Percentiles rank a stretch among this genome's conserved stretches.
Conservation (phyloP, 2,113 vertebrate genomes). For the Taurulus bubalis region DNA sequence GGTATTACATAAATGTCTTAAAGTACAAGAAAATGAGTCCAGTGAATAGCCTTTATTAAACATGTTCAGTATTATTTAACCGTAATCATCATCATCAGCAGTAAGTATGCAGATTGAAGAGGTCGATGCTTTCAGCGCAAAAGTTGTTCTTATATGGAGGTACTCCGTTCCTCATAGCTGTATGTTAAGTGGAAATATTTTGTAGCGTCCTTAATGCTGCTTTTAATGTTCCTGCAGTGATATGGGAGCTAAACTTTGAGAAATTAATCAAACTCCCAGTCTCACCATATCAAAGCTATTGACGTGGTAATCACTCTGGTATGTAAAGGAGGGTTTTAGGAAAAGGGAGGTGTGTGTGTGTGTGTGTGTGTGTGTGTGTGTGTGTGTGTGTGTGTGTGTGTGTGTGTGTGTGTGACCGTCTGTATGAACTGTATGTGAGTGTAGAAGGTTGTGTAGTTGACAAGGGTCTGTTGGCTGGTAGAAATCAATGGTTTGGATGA, state of each 20-base stretch:
- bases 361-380: slow-evolving; percentile 25
- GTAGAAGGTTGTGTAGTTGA: slow-evolving; percentile 13
- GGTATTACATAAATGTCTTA: too few species aligned
- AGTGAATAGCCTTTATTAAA: not conserved
- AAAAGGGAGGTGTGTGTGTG: slow-evolving; percentile 51
- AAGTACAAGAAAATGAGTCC: too few species aligned
- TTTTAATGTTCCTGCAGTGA: slow-evolving; percentile 32
- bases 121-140: not conserved
- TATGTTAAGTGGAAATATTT: slow-evolving; percentile 35
- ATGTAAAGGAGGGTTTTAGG: slow-evolving; percentile 70
- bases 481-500: slow-evolving; percentile 14
- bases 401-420: not conserved
- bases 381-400: slow-evolving; percentile 15
- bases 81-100: not conserved
- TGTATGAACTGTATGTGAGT: slow-evolving; percentile 5
- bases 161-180: not conserved
- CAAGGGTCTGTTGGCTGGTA: not conserved
- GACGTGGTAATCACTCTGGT: slow-evolving; percentile 67
- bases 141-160: slow-evolving; percentile 6
- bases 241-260: slow-evolving; percentile 43
- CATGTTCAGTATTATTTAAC: slow-evolving; percentile 1
- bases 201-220: slow-evolving; percentile 13
- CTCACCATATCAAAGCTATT: slow-evolving; percentile 49
- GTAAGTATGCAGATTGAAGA: not conserved
- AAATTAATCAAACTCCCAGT: slow-evolving; percentile 67